Conservation (phyloP, 1,140 invertebrate genomes). For the Phthorimaea operculella region DNA sequence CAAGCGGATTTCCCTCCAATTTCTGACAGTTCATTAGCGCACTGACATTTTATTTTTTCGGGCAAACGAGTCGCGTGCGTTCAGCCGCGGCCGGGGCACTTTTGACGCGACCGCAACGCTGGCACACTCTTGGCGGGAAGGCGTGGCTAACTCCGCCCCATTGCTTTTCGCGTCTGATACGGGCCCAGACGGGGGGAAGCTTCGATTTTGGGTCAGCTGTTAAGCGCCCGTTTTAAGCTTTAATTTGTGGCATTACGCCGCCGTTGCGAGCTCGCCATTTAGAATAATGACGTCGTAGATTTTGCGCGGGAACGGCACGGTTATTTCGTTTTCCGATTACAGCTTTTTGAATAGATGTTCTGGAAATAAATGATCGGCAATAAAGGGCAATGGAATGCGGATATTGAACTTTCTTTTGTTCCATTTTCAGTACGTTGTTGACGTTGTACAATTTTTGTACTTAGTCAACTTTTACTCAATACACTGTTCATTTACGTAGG, state of each 20-base stretch:
- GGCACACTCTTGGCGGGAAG: slow-evolving; percentile 37
- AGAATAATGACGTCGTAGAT: slow-evolving; percentile 57
- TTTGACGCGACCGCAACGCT: slow-evolving; percentile 47
- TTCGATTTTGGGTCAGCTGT: slow-evolving; percentile 66
- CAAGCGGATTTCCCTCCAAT: slow-evolving; percentile 7
- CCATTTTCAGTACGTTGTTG: too few relatives aligned
- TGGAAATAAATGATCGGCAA: background rate
- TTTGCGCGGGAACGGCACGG: slow-evolving; percentile 38
- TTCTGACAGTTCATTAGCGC: background rate
- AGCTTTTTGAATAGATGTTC: background rate
- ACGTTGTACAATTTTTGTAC: too few relatives aligned
- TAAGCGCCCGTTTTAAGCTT: slow-evolving; percentile 67
- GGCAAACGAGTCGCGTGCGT: slow-evolving; percentile 37
- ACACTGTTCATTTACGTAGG: too few relatives aligned
- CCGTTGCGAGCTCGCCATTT: slow-evolving; percentile 49
- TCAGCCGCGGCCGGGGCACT: slow-evolving; percentile 44
- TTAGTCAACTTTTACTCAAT: too few relatives aligned
- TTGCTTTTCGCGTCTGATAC: slow-evolving; percentile 57
- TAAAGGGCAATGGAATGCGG: too few relatives aligned
- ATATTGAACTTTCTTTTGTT: too few relatives aligned
- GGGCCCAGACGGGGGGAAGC: slow-evolving; percentile 34
- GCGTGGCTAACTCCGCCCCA: slow-evolving; percentile 58
- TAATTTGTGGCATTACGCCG: slow-evolving; percentile 63
- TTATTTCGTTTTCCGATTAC: slow-evolving; percentile 37
- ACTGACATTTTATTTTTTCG: slow-evolving; percentile 31